Evolutionary conservation across 2,797 vertebrate species (phyloP).

Genomic region (Danio tinwini): DNA sequence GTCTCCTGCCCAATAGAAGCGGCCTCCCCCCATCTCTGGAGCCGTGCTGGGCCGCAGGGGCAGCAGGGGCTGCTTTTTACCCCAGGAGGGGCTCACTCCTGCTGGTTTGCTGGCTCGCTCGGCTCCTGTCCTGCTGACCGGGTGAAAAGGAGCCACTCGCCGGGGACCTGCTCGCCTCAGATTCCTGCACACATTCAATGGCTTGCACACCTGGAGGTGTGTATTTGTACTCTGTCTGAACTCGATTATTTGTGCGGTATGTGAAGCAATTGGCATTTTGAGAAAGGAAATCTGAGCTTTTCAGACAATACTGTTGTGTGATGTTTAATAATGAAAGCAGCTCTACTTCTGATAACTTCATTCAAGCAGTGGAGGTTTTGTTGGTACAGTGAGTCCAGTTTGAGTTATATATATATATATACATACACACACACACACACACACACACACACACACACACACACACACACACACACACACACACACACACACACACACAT

Average conservation of each 20-base stretch:
- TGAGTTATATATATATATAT: neutral
- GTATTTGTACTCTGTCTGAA: conserved; percentile 53
- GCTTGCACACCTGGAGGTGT: conserved; percentile 55
- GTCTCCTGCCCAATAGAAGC: conserved; percentile 42
- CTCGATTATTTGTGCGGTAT: conserved; percentile 50
- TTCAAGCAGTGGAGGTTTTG: neutral
- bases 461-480: too few species aligned
- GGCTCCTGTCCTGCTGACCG: conserved; percentile 56
- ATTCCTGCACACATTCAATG: conserved; percentile 61
- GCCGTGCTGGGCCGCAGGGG: conserved; percentile 35
- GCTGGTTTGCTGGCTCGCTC: conserved; percentile 48
- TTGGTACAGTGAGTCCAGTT: conserved; percentile 16
- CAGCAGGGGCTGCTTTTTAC: conserved; percentile 61
- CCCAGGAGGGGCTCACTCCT: conserved; percentile 58
- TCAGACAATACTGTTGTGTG: conserved; percentile 32
- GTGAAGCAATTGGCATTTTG: conserved; percentile 53
- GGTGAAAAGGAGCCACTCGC: conserved; percentile 59
- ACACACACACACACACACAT: too few species aligned
- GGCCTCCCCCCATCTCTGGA: conserved; percentile 44
- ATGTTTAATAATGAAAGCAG: conserved; percentile 31
- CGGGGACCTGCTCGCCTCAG: conserved; percentile 55
- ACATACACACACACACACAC: too few species aligned
- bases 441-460: too few species aligned
- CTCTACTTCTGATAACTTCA: neutral
- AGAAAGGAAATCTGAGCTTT: conserved; percentile 31